A percentile compares a stretch with the other conserved stretches of the same genome.
These are phyloP conservation scores for Sebastes diaconus DNA, from an alignment of 2,797 vertebrate genomes.

Conservation along the genomic window DNA sequence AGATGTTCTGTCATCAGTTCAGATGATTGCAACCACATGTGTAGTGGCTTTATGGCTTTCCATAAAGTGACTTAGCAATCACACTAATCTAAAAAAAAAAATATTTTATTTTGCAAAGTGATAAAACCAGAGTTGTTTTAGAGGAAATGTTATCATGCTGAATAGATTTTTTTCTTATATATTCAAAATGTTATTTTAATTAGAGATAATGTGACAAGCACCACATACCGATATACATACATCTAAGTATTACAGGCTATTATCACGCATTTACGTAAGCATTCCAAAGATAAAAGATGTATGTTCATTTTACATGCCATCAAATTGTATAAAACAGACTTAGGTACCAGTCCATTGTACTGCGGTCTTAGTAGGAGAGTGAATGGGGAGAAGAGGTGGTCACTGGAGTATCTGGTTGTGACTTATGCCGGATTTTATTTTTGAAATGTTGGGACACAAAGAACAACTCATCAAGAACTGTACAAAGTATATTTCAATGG, in stretches of 20 bases:
- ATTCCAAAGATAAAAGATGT: conserved; percentile 76
- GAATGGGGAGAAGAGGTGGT: conserved; percentile 69
- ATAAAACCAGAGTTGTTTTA: conserved; percentile 63
- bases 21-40: conserved; percentile 61
- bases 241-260: conserved; percentile 43
- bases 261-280: conserved; percentile 56
- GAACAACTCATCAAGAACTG: conserved; percentile 80
- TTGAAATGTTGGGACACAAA: conserved; percentile 81
- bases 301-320: conserved; percentile 66
- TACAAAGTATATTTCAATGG: conserved; percentile 85
- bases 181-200: conserved; percentile 64
- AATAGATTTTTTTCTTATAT: conserved; percentile 65
- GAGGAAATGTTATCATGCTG: conserved; percentile 50
- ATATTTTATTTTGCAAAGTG: conserved; percentile 59
- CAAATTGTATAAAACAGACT: conserved; percentile 77
- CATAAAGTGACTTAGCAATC: conserved; percentile 72
- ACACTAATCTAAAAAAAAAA: conserved; percentile 35
- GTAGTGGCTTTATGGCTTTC: conserved; percentile 66
- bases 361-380: conserved; percentile 69
- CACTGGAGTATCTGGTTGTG: conserved; percentile 73
- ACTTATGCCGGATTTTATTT: conserved; percentile 81
- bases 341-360: conserved; percentile 76
- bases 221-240: conserved; percentile 37
- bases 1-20: conserved; percentile 66
- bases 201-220: conserved; percentile 41